Base-by-base conservation (phyloP, 2,797 vertebrate species). In the Labeo calbasu region DNA sequence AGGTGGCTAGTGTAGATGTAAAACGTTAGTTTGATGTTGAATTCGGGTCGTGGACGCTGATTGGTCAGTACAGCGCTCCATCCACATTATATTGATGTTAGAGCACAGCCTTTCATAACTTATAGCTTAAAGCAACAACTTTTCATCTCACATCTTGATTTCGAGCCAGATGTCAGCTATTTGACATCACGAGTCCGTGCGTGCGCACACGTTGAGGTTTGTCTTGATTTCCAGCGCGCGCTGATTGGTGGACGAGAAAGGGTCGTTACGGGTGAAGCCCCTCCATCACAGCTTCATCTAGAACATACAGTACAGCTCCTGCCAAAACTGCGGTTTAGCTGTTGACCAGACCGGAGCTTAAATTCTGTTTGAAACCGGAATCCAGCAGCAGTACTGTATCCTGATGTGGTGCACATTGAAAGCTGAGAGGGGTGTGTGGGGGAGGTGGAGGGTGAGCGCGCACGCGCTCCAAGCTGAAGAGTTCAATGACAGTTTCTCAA, bases 341-440 rank as follows among this genome's bases (percentile, higher is more conserved):
- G 94, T 94, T 98, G 95, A 95, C 94, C 95, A 96, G 92, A 96
- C 93, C 93, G 86, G 94, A 96, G 96, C 96, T 88, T 96, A 96
- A 97, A 97, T 96, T 95, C 96, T 95, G 95, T 97, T 97, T 95
- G 90, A 95, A 97, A 97, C 97, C 98, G 97, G 98, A 99, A 98
- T 99, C 96, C 95, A 94, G 97, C 95, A 95, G 92, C 93, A 96
- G 96, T 93, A 95, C 96, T 97, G 96, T 98, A 99, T 99, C 97
- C 98, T 99, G 98, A 98, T 97, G 97, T 99, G 98, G 97, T 98
- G 94, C 97, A 94, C 93, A 76, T 32, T 88, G 87, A 90, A 86
- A 89, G 86, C 70, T 88, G 88, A 87, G 63, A 46, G 80, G 19
- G 91, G 92, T 87, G 90, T 91, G 86, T 89, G 79, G 77, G 73